A percentile compares a stretch with the other conserved stretches of the same genome.
These are phyloP conservation scores for Harpagifer antarcticus DNA, from an alignment of 2,797 vertebrate species.

Conservation along the genomic window DNA sequence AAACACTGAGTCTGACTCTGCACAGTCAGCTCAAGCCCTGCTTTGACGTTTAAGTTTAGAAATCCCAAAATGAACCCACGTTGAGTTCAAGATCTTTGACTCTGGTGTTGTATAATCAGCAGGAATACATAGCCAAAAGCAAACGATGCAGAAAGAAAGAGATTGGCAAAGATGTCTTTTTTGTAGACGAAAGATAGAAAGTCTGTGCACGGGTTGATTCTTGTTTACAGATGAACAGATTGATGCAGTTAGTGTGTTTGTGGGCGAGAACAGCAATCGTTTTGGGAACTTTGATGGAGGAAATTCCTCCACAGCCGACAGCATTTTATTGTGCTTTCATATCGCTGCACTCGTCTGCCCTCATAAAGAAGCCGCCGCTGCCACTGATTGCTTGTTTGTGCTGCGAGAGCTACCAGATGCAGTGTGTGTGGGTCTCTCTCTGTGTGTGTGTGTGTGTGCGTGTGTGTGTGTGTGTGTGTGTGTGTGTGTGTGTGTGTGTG, in stretches of 20 bases:
- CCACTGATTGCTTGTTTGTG: conserved; percentile 29
- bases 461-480: conserved; percentile 1
- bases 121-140: conserved; percentile 52
- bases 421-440: neutral
- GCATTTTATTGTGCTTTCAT: conserved; percentile 6
- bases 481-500: conserved; percentile 21
- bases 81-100: conserved; percentile 29
- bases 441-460: conserved; percentile 11
- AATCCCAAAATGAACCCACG: conserved; percentile 36
- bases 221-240: conserved; percentile 56
- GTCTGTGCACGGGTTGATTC: neutral
- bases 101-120: conserved; percentile 51
- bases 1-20: neutral
- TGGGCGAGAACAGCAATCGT: conserved; percentile 42
- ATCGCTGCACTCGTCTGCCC: neutral
- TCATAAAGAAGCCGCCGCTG: conserved; percentile 14
- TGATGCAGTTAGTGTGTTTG: conserved; percentile 49
- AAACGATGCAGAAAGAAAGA: conserved; percentile 23
- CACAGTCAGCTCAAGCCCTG: conserved; percentile 5
- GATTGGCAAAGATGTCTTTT: neutral
- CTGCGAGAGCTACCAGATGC: conserved; percentile 37
- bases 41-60: conserved; percentile 57
- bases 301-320: conserved; percentile 46
- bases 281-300: conserved; percentile 23
- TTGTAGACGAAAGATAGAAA: neutral